Evolutionary conservation across 1,140 invertebrate species (phyloP).

Genomic region (Drosophila ambigua): DNA sequence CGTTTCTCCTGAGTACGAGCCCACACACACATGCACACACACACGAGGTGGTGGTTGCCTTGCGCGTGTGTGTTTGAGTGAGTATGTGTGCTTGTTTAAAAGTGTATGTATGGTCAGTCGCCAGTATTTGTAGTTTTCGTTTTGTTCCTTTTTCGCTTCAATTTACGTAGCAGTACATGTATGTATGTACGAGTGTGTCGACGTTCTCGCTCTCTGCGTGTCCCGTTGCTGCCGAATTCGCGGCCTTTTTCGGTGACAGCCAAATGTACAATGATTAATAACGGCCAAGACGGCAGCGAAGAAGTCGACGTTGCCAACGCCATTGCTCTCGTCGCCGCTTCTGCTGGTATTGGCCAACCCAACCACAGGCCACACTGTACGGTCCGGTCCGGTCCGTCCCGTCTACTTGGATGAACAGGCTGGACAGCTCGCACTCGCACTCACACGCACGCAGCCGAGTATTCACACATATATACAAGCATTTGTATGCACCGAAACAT

Average conservation of each 20-base stretch:
- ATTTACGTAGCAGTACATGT: slow-evolving; percentile 38
- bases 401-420: slow-evolving; percentile 38
- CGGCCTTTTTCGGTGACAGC: slow-evolving; percentile 82
- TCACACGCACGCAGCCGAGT: slow-evolving; percentile 23
- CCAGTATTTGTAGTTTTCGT: slow-evolving; percentile 53
- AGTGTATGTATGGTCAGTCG: slow-evolving; percentile 66
- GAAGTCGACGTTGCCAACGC: slow-evolving; percentile 59
- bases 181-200: slow-evolving; percentile 17
- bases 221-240: slow-evolving; percentile 65
- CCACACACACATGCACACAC: slow-evolving; percentile 37
- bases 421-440: slow-evolving; percentile 47
- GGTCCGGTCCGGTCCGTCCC: slow-evolving; percentile 1
- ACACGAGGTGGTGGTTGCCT: slow-evolving; percentile 34
- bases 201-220: slow-evolving; percentile 50
- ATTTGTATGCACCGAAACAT: slow-evolving; percentile 43
- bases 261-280: slow-evolving; percentile 83
- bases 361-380: slow-evolving; percentile 62
- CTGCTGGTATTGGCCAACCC: slow-evolving; percentile 58
- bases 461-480: slow-evolving; percentile 14
- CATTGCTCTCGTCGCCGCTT: slow-evolving; percentile 37
- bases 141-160: slow-evolving; percentile 55
- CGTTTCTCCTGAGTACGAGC: slow-evolving; percentile 57
- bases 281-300: slow-evolving; percentile 77
- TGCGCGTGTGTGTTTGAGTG: slow-evolving; percentile 45
- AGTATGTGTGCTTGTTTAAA: slow-evolving; percentile 58